A percentile compares a stretch with the other conserved stretches of the same genome.
Evolutionary conservation across 2,113 vertebrate genomes (phyloP).

Genomic region (Tinamus guttatus): DNA sequence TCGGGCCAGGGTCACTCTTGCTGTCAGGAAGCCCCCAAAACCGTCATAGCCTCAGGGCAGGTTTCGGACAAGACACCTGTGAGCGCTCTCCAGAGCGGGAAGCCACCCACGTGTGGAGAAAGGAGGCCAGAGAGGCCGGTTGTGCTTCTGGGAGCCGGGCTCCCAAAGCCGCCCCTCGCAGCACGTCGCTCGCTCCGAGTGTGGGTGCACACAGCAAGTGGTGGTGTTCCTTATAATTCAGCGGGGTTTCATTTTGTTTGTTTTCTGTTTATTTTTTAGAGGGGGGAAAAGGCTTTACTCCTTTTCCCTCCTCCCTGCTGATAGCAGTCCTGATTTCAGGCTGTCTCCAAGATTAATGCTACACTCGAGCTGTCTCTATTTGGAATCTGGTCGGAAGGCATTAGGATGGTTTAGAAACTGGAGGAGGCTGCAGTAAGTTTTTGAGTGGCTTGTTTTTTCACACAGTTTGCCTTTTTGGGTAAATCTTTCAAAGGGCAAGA

Average conservation of each 20-base stretch:
- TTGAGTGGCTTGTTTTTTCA: not conserved
- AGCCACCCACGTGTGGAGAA: not conserved
- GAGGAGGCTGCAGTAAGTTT: not conserved
- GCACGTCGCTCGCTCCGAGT: rapidly evolving
- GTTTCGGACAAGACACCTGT: conserved; percentile 68
- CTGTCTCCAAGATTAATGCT: not conserved
- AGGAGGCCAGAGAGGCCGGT: not conserved
- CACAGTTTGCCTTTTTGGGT: not conserved
- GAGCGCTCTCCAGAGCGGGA: not conserved
- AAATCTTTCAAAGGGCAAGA: not conserved
- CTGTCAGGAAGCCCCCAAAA: conserved; percentile 52
- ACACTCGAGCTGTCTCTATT: not conserved
- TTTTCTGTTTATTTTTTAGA: not conserved
- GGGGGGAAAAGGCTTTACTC: too few species aligned
- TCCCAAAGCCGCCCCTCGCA: rapidly evolving
- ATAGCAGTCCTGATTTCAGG: not conserved
- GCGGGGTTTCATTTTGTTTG: not conserved
- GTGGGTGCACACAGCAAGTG: not conserved
- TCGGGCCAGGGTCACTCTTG: conserved; percentile 72
- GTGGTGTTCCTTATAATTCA: not conserved
- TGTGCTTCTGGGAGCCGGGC: not conserved
- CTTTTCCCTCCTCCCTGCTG: not conserved
- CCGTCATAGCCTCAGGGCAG: conserved; percentile 33
- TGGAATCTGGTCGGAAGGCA: not conserved
- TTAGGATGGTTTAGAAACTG: not conserved